phyloP scores from a whole-genome alignment of 2,113 vertebrate genomes.

The Rhinolophus ferrumequinum region DNA sequence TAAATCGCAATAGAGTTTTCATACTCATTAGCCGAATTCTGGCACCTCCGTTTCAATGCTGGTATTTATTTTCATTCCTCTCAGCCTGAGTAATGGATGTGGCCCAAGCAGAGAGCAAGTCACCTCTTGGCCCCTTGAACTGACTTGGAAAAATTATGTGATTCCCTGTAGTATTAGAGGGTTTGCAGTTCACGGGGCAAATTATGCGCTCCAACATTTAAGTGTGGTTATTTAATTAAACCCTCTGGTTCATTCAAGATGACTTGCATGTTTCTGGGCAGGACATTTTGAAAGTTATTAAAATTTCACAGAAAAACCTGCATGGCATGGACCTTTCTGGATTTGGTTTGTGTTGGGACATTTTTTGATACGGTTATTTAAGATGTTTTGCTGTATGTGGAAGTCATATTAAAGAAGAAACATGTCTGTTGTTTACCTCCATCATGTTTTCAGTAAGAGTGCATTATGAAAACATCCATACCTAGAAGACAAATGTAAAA shows the following conservation, averaged over 20 bases:
- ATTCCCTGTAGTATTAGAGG: conserved; percentile 52
- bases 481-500: not conserved
- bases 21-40: conserved; percentile 34
- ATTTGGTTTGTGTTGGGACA: not conserved
- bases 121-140: not conserved
- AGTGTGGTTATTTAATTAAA: conserved; percentile 73
- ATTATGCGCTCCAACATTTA: conserved; percentile 59
- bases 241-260: conserved; percentile 63
- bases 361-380: not conserved
- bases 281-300: conserved; percentile 65
- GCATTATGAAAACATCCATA: not conserved
- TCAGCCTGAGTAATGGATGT: conserved; percentile 42
- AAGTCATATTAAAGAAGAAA: not conserved
- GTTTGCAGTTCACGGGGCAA: conserved; percentile 70
- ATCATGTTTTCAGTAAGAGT: not conserved
- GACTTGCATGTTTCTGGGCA: conserved; percentile 59
- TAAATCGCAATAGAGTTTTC: not conserved
- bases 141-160: not conserved
- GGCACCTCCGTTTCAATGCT: not conserved
- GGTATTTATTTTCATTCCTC: conserved; percentile 10
- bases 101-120: not conserved
- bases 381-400: not conserved
- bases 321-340: not conserved
- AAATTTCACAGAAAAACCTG: conserved; percentile 29
- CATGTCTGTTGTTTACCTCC: not conserved